phyloP scores from a whole-genome alignment of 2,113 vertebrate genomes.

The Solenodon paradoxus region DNA sequence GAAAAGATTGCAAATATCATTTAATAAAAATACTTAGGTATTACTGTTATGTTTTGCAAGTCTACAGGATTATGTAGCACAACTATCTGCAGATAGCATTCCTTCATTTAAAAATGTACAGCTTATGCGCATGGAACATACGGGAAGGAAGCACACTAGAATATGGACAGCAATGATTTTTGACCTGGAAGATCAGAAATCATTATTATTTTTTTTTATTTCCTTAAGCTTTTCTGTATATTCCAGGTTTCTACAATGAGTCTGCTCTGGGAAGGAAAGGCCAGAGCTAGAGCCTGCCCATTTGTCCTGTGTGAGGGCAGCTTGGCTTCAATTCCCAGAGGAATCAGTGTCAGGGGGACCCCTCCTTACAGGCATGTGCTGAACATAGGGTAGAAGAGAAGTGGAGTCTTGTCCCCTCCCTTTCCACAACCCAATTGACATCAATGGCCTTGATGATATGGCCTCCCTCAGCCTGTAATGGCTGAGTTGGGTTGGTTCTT shows the following conservation, averaged over 20 bases:
- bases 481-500: background rate
- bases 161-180: background rate
- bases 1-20: background rate
- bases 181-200: background rate
- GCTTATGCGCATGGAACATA: background rate
- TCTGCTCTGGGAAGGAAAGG: background rate
- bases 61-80: background rate
- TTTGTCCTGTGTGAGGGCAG: background rate
- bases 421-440: background rate
- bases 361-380: background rate
- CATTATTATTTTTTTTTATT: background rate
- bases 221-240: background rate
- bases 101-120: background rate
- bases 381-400: background rate
- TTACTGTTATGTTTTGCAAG: background rate
- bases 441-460: background rate
- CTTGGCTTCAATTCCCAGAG: background rate
- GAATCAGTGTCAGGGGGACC: background rate
- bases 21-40: background rate
- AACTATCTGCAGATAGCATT: background rate
- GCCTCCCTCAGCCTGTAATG: background rate
- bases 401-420: background rate
- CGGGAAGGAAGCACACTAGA: background rate
- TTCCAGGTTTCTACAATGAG: background rate
- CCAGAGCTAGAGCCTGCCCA: too few relatives aligned